A percentile compares a stretch with the other conserved stretches of the same genome.
phyloP scores from a whole-genome alignment of 2,113 vertebrate genomes.

The Rallus limicola region DNA sequence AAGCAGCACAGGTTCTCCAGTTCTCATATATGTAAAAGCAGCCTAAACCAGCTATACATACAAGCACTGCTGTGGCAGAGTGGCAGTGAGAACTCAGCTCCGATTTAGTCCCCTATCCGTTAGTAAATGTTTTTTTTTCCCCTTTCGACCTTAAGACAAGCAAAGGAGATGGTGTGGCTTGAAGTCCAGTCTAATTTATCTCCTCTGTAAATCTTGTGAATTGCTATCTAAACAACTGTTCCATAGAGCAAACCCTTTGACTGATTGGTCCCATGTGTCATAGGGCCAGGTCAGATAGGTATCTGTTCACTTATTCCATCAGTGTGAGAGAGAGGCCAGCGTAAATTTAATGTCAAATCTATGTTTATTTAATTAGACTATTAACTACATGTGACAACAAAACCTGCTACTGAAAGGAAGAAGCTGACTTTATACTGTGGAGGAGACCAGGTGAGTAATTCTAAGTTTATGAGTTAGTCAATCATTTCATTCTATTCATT shows the following conservation, averaged over 20 bases:
- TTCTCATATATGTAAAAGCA: background rate
- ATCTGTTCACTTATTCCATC: background rate
- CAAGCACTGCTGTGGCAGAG: background rate
- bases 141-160: constrained; percentile 2
- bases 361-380: constrained; percentile 40
- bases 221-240: constrained; percentile 44
- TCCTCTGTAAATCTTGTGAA: constrained; percentile 44
- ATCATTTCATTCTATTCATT: constrained; percentile 12
- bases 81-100: background rate
- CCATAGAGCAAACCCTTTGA: constrained; percentile 14
- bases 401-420: constrained; percentile 23
- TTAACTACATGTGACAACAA: constrained; percentile 18
- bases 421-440: background rate
- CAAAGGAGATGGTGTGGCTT: background rate
- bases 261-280: background rate
- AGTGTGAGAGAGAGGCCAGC: background rate
- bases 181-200: constrained; percentile 29
- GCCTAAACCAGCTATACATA: background rate
- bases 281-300: background rate
- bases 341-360: constrained; percentile 4
- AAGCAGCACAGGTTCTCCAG: background rate
- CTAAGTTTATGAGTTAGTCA: background rate
- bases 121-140: constrained; percentile 25
- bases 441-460: constrained; percentile 2
- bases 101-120: background rate